Conservation (phyloP, 2,113 vertebrate genomes). For the Vimba vimba region DNA sequence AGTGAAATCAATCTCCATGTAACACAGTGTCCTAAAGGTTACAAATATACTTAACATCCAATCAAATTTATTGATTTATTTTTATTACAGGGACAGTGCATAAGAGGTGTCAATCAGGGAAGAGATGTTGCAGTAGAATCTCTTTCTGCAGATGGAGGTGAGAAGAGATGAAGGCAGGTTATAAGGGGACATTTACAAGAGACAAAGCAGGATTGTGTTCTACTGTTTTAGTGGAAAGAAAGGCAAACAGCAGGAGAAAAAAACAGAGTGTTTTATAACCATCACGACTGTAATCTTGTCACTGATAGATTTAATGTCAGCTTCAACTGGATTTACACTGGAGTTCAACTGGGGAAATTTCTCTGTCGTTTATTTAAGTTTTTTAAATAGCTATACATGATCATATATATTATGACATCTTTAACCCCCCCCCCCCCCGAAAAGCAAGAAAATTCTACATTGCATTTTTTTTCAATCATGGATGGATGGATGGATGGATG, state of each 20-base stretch:
- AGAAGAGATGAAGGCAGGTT: conserved; percentile 14
- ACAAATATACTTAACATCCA: not conserved
- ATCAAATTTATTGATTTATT: no score
- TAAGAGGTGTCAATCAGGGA: not conserved
- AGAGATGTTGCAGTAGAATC: not conserved
- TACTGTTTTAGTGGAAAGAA: not conserved
- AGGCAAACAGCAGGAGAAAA: not conserved
- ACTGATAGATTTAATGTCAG: conserved; percentile 31
- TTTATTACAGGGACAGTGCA: no score
- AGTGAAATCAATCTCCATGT: not conserved
- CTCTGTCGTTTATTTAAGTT: not conserved
- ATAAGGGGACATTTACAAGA: not conserved
- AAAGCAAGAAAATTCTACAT: not conserved
- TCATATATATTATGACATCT: not conserved
- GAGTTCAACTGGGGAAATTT: not conserved
- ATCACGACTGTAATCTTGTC: conserved; percentile 13
- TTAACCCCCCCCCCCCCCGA: no score
- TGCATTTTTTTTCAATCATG: no score
- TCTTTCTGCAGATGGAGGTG: not conserved
- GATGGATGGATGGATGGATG: no score
- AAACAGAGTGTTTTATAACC: not conserved
- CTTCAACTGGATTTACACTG: not conserved
- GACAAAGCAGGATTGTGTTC: no score
- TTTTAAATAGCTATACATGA: not conserved
- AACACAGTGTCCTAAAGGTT: not conserved